Evolutionary conservation across 2,888 invertebrate species (phyloP).

Genomic region (Agrilus mali): DNA sequence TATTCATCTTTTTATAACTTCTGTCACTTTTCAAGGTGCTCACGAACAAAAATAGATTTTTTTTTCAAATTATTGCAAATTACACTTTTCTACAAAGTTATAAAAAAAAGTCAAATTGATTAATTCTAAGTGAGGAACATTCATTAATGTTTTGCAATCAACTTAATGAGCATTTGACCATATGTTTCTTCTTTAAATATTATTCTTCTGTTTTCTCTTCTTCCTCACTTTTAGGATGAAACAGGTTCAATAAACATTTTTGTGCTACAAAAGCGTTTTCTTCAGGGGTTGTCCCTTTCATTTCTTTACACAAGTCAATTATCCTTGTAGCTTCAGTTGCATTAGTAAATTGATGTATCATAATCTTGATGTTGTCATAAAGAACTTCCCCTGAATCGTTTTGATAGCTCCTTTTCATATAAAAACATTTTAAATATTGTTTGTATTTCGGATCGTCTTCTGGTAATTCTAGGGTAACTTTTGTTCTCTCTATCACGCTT

Average conservation of each 20-base stretch:
- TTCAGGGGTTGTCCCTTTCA: slow-evolving; percentile 4
- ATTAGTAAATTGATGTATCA: slow-evolving; percentile 7
- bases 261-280: slow-evolving; percentile 5
- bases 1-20: too few relatives aligned
- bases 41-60: too few relatives aligned
- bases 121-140: neutral
- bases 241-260: slow-evolving; percentile 6
- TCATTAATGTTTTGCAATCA: neutral
- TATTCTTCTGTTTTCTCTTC: neutral
- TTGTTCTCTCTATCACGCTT: slow-evolving; percentile 6
- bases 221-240: slow-evolving; percentile 2
- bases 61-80: too few relatives aligned
- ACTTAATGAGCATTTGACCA: neutral
- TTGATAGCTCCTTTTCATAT: slow-evolving; percentile 35
- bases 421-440: slow-evolving; percentile 22
- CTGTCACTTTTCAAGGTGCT: too few relatives aligned
- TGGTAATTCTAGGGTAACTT: slow-evolving; percentile 6
- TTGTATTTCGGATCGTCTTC: slow-evolving; percentile 5
- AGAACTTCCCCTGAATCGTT: slow-evolving; percentile 24
- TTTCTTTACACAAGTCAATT: slow-evolving; percentile 6
- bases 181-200: neutral
- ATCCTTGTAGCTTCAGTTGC: slow-evolving; percentile 4
- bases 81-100: too few relatives aligned
- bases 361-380: slow-evolving; percentile 8
- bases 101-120: neutral